Evolutionary conservation across 53 echinoderm and acorn worm species (phyloP), one percentile per base, ranked within the genome.

Genomic region (Zoroaster sp.): DNA sequence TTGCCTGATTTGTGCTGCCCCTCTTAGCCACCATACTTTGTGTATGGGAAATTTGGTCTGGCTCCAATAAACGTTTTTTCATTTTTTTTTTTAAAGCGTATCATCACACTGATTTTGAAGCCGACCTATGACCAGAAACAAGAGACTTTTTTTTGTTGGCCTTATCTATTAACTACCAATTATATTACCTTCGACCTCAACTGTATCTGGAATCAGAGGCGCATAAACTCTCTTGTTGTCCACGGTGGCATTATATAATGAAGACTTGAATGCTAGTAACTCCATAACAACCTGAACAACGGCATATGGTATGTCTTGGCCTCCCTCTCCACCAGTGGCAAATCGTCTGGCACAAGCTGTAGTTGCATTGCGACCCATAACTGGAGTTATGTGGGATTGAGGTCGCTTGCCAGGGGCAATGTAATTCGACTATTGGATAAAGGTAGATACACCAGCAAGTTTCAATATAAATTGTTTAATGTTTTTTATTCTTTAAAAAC

Each of bases 341-440:
- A 92, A 89, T 1, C 93, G 91, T 9, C 92, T 88, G 1, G 92
- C 54, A 70, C 99, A 98, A 30, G 87, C 89, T 12, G 91, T 95
- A 41, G 78, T 91, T 23, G 79, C 49, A 41, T 94, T 93, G 88
- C 95, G 96, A 1, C 91, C 87, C 35, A 98, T 71, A 31, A 94
- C 51, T 18, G 99, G 99, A 1, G 91, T 88, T 75, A 93, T 82
- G 73, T 93, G 91, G 20, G 94, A 92, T 87, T 94, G 94, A 17
- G 99, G 99, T n/a, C 94, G 88, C 78, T 94, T 91, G 25, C 87
- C 87, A 1, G 93, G 89, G 52, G 66, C 83, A 17, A 99, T 94
- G 46, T 87, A 68, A 73, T 99, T 99, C 0, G 94, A 90, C 99
- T 99, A 75, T 4, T 40, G 41, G 17, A n/a, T 10, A 4, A n/a